A percentile compares a stretch with the other conserved stretches of the same genome.
phyloP scores from a whole-genome alignment of 2,113 vertebrate species.

The Tupaia chinensis region DNA sequence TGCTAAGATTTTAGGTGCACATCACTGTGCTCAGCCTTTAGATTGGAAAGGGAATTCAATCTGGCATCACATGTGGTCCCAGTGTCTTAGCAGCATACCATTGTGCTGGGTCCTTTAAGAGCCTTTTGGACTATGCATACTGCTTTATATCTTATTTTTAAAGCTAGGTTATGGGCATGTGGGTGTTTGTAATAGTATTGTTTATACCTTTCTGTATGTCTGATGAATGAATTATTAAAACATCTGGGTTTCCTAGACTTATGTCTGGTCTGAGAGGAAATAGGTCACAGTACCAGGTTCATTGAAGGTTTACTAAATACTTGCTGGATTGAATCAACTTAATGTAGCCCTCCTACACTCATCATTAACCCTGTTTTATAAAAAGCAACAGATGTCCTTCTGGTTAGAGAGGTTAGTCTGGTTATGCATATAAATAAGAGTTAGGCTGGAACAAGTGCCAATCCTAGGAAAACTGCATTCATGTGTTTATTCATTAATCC shows the following conservation, averaged over 20 bases:
- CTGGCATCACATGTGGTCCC: too few relatives aligned
- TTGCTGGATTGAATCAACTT: slow-evolving; percentile 10
- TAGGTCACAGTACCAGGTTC: not conserved
- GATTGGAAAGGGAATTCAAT: too few relatives aligned
- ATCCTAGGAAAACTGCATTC: slow-evolving; percentile 12
- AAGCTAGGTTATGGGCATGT: not conserved
- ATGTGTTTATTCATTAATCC: slow-evolving; percentile 33
- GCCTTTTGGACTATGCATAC: not conserved
- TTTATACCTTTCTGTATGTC: slow-evolving; percentile 15
- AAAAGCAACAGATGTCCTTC: slow-evolving; percentile 49
- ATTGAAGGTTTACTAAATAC: slow-evolving; percentile 20
- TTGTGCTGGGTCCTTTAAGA: not conserved
- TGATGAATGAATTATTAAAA: not conserved
- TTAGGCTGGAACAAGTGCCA: not conserved
- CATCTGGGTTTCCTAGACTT: not conserved
- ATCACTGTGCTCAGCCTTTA: too few relatives aligned
- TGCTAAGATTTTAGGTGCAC: too few relatives aligned
- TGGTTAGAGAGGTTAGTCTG: slow-evolving; percentile 42
- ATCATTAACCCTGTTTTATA: slow-evolving; percentile 15
- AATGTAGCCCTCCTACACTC: not conserved
- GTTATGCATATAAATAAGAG: slow-evolving; percentile 47
- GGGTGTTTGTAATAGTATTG: not conserved
- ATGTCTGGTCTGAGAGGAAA: not conserved
- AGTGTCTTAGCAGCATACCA: too few relatives aligned
- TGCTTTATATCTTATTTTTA: slow-evolving; percentile 28